Percentiles rank a stretch among this genome's conserved stretches.
phyloP scores from a whole-genome alignment of 2,797 vertebrate genomes.

The Spatula versicolor region DNA sequence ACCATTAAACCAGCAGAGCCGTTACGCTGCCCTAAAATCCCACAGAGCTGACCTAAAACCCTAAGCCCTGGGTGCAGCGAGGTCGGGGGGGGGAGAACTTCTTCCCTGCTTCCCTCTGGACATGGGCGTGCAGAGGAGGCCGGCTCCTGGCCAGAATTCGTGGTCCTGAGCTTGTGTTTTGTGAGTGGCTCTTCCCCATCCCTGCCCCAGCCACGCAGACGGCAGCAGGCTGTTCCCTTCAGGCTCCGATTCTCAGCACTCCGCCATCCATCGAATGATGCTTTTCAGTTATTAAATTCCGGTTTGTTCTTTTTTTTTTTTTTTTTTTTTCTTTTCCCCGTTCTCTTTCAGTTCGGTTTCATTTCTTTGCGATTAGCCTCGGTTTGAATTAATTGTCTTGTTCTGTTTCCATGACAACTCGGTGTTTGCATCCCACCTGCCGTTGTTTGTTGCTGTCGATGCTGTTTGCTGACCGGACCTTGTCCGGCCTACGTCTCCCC shows the following conservation, averaged over 20 bases:
- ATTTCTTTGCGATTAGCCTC: slow-evolving; percentile 75
- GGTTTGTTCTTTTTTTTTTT: slow-evolving; percentile 9
- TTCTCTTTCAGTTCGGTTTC: slow-evolving; percentile 46
- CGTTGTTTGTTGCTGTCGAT: slow-evolving; percentile 77
- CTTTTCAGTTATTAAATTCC: slow-evolving; percentile 57
- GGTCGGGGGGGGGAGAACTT: not conserved
- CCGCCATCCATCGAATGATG: slow-evolving; percentile 63
- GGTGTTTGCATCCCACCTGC: slow-evolving; percentile 81
- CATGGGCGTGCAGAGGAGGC: not conserved
- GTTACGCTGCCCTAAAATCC: not conserved
- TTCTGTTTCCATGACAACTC: slow-evolving; percentile 85
- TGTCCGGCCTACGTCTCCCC: slow-evolving; percentile 74
- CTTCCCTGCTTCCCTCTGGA: not conserved
- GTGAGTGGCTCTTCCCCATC: slow-evolving; percentile 41
- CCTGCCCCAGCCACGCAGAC: not conserved
- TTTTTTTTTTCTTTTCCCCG: not conserved
- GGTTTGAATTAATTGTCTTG: slow-evolving; percentile 71
- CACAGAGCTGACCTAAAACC: not conserved
- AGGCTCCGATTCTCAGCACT: slow-evolving; percentile 82
- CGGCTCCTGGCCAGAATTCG: not conserved
- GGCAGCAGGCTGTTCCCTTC: slow-evolving; percentile 67
- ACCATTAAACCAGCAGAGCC: not conserved
- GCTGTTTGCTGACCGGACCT: slow-evolving; percentile 82
- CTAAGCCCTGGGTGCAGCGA: not conserved
- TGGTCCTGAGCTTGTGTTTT: slow-evolving; percentile 69